Percentiles rank a stretch among this genome's conserved stretches.
Conservation (phyloP, 2,113 vertebrate species). For the Fregetta grallaria region DNA sequence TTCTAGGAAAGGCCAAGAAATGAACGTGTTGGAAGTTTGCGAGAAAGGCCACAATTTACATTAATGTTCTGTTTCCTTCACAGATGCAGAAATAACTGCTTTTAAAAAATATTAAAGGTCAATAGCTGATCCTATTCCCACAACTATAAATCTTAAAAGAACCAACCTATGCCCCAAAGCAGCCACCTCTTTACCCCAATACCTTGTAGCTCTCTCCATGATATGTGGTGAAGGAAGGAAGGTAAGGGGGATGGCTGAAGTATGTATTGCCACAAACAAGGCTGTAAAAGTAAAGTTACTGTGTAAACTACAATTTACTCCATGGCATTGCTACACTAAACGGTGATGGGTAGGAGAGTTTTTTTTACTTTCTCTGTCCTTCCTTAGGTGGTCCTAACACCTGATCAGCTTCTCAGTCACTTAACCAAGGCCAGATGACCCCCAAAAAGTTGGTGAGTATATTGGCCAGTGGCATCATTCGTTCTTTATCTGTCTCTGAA, state of each 20-base stretch:
- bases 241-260: background rate
- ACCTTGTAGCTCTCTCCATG: background rate
- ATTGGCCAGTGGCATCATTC: background rate
- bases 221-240: background rate
- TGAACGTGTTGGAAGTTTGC: background rate
- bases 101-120: background rate
- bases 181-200: background rate
- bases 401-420: background rate
- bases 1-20: background rate
- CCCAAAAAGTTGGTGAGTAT: background rate
- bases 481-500: background rate
- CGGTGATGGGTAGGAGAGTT: background rate
- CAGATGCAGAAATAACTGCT: background rate
- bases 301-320: background rate
- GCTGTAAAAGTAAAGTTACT: background rate
- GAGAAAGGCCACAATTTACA: background rate
- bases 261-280: background rate
- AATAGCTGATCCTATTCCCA: background rate
- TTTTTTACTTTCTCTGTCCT: background rate
- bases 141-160: background rate
- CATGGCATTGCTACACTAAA: background rate
- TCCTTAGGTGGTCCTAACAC: background rate
- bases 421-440: background rate
- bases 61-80: background rate
- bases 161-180: background rate